A percentile compares a stretch with the other conserved stretches of the same genome.
phyloP scores from a whole-genome alignment of 2,888 invertebrate genomes.

The Aleiodes leptofemur region DNA sequence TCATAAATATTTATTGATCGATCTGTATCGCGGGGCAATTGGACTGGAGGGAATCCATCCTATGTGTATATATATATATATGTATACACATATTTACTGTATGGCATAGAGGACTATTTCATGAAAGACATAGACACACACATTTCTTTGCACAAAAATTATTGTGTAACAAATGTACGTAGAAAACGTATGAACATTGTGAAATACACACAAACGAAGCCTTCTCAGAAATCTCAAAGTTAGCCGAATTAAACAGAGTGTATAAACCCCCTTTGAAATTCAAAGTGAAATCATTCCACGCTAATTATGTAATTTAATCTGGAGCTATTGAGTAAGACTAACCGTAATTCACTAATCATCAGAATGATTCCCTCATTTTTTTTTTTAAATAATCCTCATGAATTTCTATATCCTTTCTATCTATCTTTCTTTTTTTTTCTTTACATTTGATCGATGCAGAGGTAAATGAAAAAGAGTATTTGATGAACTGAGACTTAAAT shows the following conservation, averaged over 20 bases:
- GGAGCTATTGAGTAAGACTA: no score
- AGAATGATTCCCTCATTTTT: no score
- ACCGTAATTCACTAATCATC: no score
- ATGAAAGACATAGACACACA: background rate
- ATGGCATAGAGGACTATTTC: no score
- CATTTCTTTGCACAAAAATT: slow-evolving; percentile 1
- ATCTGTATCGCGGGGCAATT: slow-evolving; percentile 63
- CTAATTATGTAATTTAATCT: no score
- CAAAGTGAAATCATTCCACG: background rate
- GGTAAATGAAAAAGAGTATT: no score
- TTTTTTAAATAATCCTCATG: no score
- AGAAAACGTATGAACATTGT: slow-evolving; percentile 31
- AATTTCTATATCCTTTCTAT: background rate
- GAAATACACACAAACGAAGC: background rate
- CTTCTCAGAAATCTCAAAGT: slow-evolving; percentile 3
- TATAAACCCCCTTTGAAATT: background rate
- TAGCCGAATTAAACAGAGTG: background rate
- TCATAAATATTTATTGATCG: slow-evolving; percentile 70
- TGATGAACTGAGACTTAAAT: background rate
- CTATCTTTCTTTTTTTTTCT: background rate
- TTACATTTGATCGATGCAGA: background rate
- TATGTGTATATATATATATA: slow-evolving; percentile 3
- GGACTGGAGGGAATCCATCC: slow-evolving; percentile 48
- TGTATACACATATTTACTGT: background rate
- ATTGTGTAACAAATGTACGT: slow-evolving; percentile 32